These are phyloP conservation scores for Muschampia staudingeri DNA, from an alignment of 2,888 invertebrate species.

Conservation along the genomic window DNA sequence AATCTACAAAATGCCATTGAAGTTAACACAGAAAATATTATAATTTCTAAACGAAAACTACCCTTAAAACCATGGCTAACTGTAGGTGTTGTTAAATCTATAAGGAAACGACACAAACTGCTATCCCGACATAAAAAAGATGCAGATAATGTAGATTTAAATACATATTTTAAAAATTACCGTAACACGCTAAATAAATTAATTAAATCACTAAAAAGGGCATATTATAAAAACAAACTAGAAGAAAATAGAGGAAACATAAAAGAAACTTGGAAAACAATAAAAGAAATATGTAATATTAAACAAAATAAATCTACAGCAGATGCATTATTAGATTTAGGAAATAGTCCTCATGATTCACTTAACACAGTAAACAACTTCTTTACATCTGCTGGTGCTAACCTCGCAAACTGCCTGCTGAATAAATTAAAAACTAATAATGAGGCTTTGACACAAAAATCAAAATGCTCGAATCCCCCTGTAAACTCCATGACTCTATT, in stretches of 20 bases:
- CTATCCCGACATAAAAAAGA: background rate
- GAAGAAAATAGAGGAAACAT: background rate
- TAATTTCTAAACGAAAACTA: background rate
- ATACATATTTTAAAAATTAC: background rate
- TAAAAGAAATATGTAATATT: background rate
- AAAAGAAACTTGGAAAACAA: background rate
- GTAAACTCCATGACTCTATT: background rate
- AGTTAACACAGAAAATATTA: background rate
- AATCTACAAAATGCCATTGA: background rate
- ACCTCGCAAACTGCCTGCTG: background rate
- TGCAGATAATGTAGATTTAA: background rate
- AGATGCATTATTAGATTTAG: background rate
- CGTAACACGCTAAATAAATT: background rate
- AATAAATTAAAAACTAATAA: background rate
- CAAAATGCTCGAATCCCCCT: background rate
- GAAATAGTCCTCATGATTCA: background rate
- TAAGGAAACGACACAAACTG: background rate
- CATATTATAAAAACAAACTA: background rate
- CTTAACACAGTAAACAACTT: background rate
- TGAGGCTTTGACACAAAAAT: background rate
- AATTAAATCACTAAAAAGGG: background rate
- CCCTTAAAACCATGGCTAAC: background rate
- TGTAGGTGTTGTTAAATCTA: background rate
- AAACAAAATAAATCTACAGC: background rate
- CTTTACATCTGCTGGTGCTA: conserved; percentile 1